A percentile compares a stretch with the other conserved stretches of the same genome.
These are phyloP conservation scores for Hipparchia sbordonii DNA, from an alignment of 2,888 invertebrate species.

Conservation along the genomic window DNA sequence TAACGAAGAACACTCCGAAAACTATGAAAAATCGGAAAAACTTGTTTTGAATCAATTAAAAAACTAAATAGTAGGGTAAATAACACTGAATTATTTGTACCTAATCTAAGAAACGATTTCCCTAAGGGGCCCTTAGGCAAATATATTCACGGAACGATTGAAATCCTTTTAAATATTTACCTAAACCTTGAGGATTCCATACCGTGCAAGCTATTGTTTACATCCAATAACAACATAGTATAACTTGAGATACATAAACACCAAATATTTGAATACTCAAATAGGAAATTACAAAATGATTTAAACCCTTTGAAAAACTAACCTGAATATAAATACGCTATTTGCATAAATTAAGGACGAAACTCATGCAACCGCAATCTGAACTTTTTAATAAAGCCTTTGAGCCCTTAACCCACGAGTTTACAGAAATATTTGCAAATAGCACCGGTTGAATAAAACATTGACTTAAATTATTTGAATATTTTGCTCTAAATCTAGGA, in stretches of 20 bases:
- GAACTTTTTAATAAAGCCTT: constrained; percentile 34
- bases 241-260: not conserved
- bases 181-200: not conserved
- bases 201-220: not conserved
- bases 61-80: not conserved
- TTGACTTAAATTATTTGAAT: constrained; percentile 19
- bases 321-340: constrained; percentile 11
- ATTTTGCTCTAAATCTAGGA: constrained; percentile 1
- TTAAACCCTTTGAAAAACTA: constrained; percentile 6
- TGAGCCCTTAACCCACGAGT: constrained; percentile 32
- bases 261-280: not conserved
- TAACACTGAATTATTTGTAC: not conserved
- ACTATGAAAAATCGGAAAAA: no score
- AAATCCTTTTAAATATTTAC: constrained; percentile 7
- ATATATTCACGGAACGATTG: not conserved
- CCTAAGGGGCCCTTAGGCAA: not conserved
- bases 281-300: constrained; percentile 2
- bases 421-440: constrained; percentile 34
- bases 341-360: constrained; percentile 16
- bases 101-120: constrained; percentile 2
- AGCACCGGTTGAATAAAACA: constrained; percentile 14
- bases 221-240: not conserved
- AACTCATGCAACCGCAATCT: constrained; percentile 21
- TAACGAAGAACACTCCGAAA: no score
- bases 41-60: no score